A percentile compares a stretch with the other conserved stretches of the same genome.
These are phyloP conservation scores for Acleris emargana DNA, from an alignment of 2,888 invertebrate species.

Conservation along the genomic window DNA sequence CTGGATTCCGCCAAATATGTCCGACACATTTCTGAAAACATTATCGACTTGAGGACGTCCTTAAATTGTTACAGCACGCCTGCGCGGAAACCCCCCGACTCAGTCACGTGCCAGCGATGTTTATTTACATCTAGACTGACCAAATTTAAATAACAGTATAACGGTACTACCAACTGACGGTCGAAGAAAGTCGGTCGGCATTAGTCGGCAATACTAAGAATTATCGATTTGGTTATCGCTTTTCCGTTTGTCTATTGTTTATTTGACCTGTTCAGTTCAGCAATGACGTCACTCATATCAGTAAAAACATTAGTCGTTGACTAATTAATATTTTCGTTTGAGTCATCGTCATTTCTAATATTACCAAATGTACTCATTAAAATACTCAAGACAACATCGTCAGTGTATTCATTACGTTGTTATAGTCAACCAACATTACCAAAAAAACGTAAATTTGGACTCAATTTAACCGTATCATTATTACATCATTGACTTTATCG, in stretches of 20 bases:
- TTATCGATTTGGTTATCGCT: background rate
- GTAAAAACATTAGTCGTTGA: background rate
- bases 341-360: background rate
- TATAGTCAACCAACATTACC: conserved; percentile 12
- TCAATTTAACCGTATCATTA: conserved; percentile 4
- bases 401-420: background rate
- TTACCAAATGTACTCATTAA: conserved; percentile 1
- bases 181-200: background rate
- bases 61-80: conserved; percentile 40
- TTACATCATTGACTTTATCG: conserved; percentile 7
- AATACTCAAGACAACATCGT: no score
- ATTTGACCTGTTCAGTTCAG: background rate
- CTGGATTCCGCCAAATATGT: background rate
- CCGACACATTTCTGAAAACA: conserved; percentile 19
- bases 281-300: background rate
- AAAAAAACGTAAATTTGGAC: background rate
- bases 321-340: conserved; percentile 1
- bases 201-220: background rate
- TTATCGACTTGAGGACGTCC: conserved; percentile 31
- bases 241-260: conserved; percentile 16
- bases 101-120: conserved; percentile 53
- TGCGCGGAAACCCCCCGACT: conserved; percentile 43
- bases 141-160: background rate
- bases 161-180: no score
- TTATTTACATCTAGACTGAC: conserved; percentile 57